A percentile compares a stretch with the other conserved stretches of the same genome.
These are phyloP conservation scores for Drosophila fulvimacula DNA, from an alignment of 2,888 invertebrate species.

Conservation along the genomic window DNA sequence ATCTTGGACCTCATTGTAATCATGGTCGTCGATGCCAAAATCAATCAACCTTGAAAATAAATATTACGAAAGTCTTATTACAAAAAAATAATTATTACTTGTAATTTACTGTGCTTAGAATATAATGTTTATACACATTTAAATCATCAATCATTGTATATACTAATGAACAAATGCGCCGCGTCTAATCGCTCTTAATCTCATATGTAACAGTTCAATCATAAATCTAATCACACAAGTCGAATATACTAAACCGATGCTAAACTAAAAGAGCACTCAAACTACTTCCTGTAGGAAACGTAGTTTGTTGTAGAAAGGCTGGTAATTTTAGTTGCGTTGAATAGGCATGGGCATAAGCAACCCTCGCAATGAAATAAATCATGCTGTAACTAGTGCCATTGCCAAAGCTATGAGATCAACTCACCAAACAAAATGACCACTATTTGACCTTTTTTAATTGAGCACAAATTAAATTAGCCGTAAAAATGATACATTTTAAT, in stretches of 20 bases:
- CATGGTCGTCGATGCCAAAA: conserved; percentile 82
- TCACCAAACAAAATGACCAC: conserved; percentile 60
- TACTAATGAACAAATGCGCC: conserved; percentile 13
- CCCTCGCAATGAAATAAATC: conserved; percentile 50
- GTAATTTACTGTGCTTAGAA: background rate
- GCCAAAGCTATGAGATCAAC: conserved; percentile 64
- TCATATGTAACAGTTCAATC: conserved; percentile 19
- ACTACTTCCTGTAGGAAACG: background rate
- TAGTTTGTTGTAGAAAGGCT: conserved; percentile 17
- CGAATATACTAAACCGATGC: conserved; percentile 6
- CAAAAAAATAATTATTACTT: background rate
- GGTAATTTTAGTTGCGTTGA: conserved; percentile 27
- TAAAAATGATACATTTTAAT: conserved; percentile 77
- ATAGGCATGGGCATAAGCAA: conserved; percentile 49
- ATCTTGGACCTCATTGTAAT: conserved; percentile 83
- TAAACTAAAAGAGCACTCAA: conserved; percentile 9
- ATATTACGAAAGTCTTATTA: background rate
- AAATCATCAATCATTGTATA: conserved; percentile 1
- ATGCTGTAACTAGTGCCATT: conserved; percentile 60
- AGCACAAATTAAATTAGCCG: conserved; percentile 79
- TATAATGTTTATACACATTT: background rate
- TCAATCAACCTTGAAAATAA: conserved; percentile 79
- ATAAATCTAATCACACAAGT: conserved; percentile 4
- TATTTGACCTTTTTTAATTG: conserved; percentile 81
- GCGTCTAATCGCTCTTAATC: background rate